These are phyloP conservation scores for Temnopleurus reevesii DNA, from an alignment of 53 echinoderm and acorn worm species.

Conservation along the genomic window DNA sequence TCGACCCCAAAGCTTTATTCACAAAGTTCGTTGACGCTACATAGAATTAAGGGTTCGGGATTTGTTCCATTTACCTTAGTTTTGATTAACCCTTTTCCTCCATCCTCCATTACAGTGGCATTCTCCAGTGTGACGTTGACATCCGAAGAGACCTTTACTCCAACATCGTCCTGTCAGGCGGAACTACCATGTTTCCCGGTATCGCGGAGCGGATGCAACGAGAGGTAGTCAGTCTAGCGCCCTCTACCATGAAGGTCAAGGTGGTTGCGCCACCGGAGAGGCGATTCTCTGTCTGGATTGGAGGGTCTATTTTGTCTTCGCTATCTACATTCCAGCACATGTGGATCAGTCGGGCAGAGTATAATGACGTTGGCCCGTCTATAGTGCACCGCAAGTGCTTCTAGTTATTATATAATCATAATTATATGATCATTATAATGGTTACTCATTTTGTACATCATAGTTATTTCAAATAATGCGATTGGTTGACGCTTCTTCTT, in stretches of 20 bases:
- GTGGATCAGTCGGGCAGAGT: slow-evolving; percentile 80
- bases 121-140: slow-evolving; percentile 76
- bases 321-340: slow-evolving; percentile 76
- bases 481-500: too few relatives aligned
- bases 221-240: slow-evolving; percentile 62
- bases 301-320: slow-evolving; percentile 76
- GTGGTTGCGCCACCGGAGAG: slow-evolving; percentile 77
- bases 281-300: slow-evolving; percentile 84
- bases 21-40: too few relatives aligned
- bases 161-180: slow-evolving; percentile 72
- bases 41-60: too few relatives aligned
- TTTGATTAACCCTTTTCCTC: not conserved
- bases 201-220: slow-evolving; percentile 68
- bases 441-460: not conserved
- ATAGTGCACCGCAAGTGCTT: slow-evolving; percentile 84
- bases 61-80: too few relatives aligned
- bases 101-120: slow-evolving; percentile 55
- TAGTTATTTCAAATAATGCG: too few relatives aligned
- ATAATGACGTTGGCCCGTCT: slow-evolving; percentile 68
- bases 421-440: not conserved
- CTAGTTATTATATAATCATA: not conserved
- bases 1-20: too few relatives aligned
- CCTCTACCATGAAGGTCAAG: slow-evolving; percentile 71
- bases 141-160: slow-evolving; percentile 73
- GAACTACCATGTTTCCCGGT: slow-evolving; percentile 72